phyloP scores from a whole-genome alignment of 2,888 invertebrate species.

The Drosophila kanekoi region DNA sequence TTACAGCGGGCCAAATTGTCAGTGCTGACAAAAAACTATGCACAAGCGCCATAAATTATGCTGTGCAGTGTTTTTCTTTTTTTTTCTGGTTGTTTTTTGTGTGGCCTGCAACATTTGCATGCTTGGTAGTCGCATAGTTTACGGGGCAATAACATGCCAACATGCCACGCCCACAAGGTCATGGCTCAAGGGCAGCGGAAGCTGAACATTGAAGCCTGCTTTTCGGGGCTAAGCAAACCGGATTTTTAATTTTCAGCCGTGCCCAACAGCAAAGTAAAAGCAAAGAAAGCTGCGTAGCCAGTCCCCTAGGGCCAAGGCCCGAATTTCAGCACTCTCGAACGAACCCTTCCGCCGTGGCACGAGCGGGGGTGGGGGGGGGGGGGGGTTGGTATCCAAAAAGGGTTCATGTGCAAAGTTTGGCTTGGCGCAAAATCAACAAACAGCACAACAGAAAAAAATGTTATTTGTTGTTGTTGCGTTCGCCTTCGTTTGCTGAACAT shows the following conservation, averaged over 20 bases:
- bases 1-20: conserved; percentile 78
- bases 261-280: conserved; percentile 46
- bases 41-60: conserved; percentile 76
- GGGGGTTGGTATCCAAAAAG: conserved; percentile 43
- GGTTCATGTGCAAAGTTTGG: conserved; percentile 74
- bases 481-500: conserved; percentile 49
- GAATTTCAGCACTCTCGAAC: conserved; percentile 15
- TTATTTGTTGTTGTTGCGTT: conserved; percentile 34
- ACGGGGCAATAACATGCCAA: conserved; percentile 30
- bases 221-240: conserved; percentile 52
- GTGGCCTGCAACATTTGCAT: conserved; percentile 72
- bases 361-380: background rate
- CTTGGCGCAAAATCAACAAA: conserved; percentile 73
- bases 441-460: conserved; percentile 39
- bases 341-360: conserved; percentile 34
- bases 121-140: conserved; percentile 55
- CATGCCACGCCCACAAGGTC: conserved; percentile 67
- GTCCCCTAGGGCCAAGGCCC: conserved; percentile 26
- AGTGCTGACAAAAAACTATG: conserved; percentile 64
- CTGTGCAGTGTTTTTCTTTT: conserved; percentile 51
- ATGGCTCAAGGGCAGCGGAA: conserved; percentile 54
- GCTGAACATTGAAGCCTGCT: conserved; percentile 9
- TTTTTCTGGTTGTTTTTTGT: conserved; percentile 5
- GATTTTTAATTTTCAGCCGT: conserved; percentile 69
- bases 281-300: conserved; percentile 61